phyloP scores from a whole-genome alignment of 2,113 vertebrate species.

The Danio rerio region GRCz12tu NC_133178.1:45977501-45978000 shows the following conservation, averaged over 20 bases:
- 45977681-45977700: constrained; percentile 70
- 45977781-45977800: not conserved
- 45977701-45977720: constrained; percentile 75
- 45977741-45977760: constrained; percentile 65
- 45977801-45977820: not conserved
- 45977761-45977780: constrained; percentile 53
- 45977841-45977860: too few species aligned
- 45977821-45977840: too few species aligned
- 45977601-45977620: constrained; percentile 52
- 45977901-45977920: too few species aligned
- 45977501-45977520: not conserved
- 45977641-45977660: constrained; percentile 66
- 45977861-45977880: too few species aligned
- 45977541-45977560: constrained; percentile 37
- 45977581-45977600: constrained; percentile 57
- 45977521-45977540: not conserved
- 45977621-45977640: constrained; percentile 75
- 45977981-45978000: too few species aligned
- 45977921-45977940: too few species aligned
- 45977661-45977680: constrained; percentile 75
- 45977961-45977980: too few species aligned
- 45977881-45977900: too few species aligned
- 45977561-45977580: constrained; percentile 50
- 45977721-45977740: constrained; percentile 73
- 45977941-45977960: too few species aligned